These are phyloP conservation scores for Stictonetta naevosa DNA, from an alignment of 2,113 vertebrate species.

Conservation along the genomic window DNA sequence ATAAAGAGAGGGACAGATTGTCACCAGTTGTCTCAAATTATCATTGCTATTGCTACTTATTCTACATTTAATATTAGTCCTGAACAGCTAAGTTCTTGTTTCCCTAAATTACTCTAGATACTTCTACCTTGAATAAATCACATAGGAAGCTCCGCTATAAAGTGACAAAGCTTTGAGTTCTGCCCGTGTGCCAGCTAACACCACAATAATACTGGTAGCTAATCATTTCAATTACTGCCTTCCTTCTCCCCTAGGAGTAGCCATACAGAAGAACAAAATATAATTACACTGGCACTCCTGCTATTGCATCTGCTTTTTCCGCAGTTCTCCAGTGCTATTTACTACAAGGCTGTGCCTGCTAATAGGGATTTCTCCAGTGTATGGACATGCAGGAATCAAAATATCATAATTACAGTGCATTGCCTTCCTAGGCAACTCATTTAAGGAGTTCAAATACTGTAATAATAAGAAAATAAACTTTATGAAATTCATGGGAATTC, in stretches of 20 bases:
- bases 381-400: not conserved
- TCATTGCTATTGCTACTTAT: not conserved
- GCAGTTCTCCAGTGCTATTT: not conserved
- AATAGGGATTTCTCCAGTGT: not conserved
- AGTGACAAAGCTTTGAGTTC: not conserved
- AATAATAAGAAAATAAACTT: not conserved
- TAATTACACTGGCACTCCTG: constrained; percentile 43
- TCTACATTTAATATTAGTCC: not conserved
- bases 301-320: constrained; percentile 26
- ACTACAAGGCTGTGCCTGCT: not conserved
- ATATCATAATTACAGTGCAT: not conserved
- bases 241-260: constrained; percentile 19
- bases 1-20: not conserved
- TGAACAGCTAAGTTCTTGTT: not conserved
- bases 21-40: not conserved
- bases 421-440: not conserved
- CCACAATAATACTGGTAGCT: constrained; percentile 1
- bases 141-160: not conserved
- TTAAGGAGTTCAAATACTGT: not conserved
- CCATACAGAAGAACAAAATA: not conserved
- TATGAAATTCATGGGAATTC: not conserved
- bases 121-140: not conserved
- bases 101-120: constrained; percentile 4
- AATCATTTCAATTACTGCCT: constrained; percentile 50
- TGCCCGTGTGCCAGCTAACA: not conserved